Conservation (phyloP, 2,113 vertebrate genomes). For the Leucosticte australis region DNA sequence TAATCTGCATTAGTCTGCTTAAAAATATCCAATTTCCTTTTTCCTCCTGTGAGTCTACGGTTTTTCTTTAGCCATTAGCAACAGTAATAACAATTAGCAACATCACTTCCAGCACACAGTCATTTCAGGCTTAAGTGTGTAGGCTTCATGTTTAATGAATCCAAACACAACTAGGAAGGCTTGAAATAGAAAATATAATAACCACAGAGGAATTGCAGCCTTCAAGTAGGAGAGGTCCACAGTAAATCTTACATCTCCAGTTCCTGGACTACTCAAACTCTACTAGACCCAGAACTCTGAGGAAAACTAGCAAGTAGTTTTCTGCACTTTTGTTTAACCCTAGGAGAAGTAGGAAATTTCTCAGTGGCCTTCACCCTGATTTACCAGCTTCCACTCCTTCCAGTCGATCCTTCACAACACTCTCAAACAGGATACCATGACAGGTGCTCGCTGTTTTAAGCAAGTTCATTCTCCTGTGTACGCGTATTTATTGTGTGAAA, state of each 20-base stretch:
- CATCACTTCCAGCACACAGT: constrained; percentile 38
- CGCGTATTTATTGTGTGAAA: neutral
- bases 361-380: neutral
- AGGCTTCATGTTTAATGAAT: constrained; percentile 35
- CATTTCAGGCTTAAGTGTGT: constrained; percentile 38
- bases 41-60: neutral
- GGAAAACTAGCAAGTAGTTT: neutral
- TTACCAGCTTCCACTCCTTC: neutral
- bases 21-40: constrained; percentile 58
- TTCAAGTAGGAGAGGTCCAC: neutral
- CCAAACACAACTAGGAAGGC: constrained; percentile 23
- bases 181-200: constrained; percentile 41
- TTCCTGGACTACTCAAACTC: neutral
- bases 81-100: constrained; percentile 52
- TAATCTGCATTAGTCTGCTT: constrained; percentile 59
- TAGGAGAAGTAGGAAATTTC: neutral
- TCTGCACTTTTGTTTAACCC: neutral
- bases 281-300: neutral
- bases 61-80: constrained; percentile 49
- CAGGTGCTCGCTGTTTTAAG: neutral
- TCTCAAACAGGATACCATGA: fast-evolving
- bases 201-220: neutral
- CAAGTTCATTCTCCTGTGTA: neutral
- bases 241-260: neutral
- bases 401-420: neutral